Conservation (phyloP, 2,888 invertebrate genomes). For the Molorchus minor region DNA sequence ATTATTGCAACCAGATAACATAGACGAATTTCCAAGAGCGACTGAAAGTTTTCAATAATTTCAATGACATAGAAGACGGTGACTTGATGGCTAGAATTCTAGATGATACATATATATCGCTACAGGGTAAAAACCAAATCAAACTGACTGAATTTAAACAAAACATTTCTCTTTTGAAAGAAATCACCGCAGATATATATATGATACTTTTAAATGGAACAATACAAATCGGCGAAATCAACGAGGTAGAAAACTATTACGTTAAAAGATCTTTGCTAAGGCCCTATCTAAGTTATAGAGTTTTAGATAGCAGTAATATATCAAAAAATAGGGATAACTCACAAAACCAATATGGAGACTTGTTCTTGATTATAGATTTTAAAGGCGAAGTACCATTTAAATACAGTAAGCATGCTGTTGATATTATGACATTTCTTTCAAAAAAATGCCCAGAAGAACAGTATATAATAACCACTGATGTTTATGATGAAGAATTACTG, state of each 20-base stretch:
- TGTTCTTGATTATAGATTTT: constrained; percentile 15
- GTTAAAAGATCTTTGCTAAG: constrained; percentile 10
- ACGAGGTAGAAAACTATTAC: constrained; percentile 18
- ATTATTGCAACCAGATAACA: background rate
- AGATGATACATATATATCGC: background rate
- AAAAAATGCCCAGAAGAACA: background rate
- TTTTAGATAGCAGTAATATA: constrained; percentile 10
- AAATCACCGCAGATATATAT: constrained; percentile 17
- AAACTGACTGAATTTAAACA: background rate
- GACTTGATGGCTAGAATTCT: constrained; percentile 4
- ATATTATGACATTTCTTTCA: background rate
- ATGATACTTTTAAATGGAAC: background rate
- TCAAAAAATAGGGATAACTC: background rate
- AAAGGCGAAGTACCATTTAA: background rate
- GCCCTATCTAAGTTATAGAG: background rate
- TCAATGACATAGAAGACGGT: background rate
- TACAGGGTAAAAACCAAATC: constrained; percentile 5
- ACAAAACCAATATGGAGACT: constrained; percentile 1
- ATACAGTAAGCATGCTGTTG: background rate
- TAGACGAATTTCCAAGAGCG: background rate
- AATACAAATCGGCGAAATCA: background rate
- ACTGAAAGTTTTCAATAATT: constrained; percentile 1
- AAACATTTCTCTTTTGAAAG: background rate
- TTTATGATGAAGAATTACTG: too few species aligned
- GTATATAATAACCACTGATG: too few species aligned